Conservation (phyloP, 2,113 vertebrate genomes). For the Rallus limicola region DNA sequence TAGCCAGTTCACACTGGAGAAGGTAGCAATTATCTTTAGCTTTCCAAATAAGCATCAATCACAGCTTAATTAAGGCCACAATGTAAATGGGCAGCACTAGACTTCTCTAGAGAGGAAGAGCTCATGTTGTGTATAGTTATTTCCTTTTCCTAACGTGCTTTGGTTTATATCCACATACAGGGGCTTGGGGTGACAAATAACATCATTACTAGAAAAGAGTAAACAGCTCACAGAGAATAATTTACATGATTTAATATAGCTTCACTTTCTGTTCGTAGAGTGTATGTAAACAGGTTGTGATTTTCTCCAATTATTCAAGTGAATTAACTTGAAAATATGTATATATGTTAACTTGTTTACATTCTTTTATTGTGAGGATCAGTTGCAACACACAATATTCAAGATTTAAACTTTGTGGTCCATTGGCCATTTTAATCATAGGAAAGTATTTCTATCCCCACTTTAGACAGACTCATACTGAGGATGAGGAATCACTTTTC, state of each 20-base stretch:
- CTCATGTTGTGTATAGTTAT: conserved; percentile 1
- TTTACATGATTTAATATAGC: conserved; percentile 61
- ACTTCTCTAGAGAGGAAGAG: conserved; percentile 29
- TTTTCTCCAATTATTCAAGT: conserved; percentile 61
- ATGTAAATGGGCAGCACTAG: neutral
- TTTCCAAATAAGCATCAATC: conserved; percentile 48
- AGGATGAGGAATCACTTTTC: neutral
- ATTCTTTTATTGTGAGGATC: conserved; percentile 13
- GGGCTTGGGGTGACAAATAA: conserved; percentile 58
- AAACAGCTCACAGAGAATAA: conserved; percentile 61
- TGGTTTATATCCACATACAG: conserved; percentile 17
- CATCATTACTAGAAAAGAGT: conserved; percentile 55
- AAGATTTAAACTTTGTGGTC: neutral
- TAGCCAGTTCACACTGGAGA: neutral
- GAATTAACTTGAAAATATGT: conserved; percentile 45
- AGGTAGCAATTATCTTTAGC: conserved; percentile 23
- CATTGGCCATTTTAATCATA: neutral
- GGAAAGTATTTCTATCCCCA: neutral
- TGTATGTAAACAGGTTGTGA: conserved; percentile 48
- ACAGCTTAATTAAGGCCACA: conserved; percentile 35
- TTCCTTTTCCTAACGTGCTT: conserved; percentile 26
- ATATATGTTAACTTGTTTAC: conserved; percentile 30
- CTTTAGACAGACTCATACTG: neutral
- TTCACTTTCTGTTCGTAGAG: conserved; percentile 47
- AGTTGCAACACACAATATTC: neutral